A percentile compares a stretch with the other conserved stretches of the same genome.
phyloP scores from a whole-genome alignment of 2,113 vertebrate genomes.

The Morone chrysops region DNA sequence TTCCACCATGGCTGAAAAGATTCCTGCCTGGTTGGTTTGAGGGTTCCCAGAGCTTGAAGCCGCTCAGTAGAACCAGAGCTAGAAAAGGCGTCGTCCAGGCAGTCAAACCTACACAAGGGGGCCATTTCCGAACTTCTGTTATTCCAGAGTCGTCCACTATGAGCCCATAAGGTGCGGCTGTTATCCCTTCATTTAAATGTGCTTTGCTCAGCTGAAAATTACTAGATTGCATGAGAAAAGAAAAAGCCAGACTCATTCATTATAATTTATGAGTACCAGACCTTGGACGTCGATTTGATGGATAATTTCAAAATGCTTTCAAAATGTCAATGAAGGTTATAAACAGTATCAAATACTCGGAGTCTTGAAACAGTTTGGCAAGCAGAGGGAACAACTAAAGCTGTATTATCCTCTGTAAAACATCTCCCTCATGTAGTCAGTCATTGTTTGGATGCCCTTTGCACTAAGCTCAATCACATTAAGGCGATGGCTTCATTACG shows the following conservation, averaged over 20 bases:
- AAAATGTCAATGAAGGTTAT: constrained; percentile 6
- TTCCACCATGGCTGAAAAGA: background rate
- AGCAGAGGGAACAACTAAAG: background rate
- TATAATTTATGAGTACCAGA: constrained; percentile 34
- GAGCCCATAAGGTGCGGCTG: constrained; percentile 39
- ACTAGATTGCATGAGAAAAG: background rate
- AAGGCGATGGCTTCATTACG: constrained; percentile 7
- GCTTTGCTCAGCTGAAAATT: constrained; percentile 48
- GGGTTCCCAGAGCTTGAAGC: constrained; percentile 9
- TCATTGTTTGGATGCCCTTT: background rate
- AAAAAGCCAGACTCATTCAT: constrained; percentile 46
- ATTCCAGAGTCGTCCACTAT: constrained; percentile 30
- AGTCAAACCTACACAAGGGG: constrained; percentile 26
- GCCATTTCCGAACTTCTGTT: constrained; percentile 41
- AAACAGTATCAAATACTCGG: constrained; percentile 9
- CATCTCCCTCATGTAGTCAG: background rate
- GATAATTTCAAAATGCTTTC: constrained; percentile 42
- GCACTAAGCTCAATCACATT: constrained; percentile 8
- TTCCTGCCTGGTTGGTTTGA: constrained; percentile 23
- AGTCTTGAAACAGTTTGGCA: background rate
- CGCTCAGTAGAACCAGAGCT: background rate
- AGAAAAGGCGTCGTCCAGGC: background rate
- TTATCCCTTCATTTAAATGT: constrained; percentile 42
- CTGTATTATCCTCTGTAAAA: background rate
- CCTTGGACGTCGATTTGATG: constrained; percentile 18